These are phyloP conservation scores for Heliconius ethilla DNA, from an alignment of 2,888 invertebrate genomes.

Conservation along the genomic window DNA sequence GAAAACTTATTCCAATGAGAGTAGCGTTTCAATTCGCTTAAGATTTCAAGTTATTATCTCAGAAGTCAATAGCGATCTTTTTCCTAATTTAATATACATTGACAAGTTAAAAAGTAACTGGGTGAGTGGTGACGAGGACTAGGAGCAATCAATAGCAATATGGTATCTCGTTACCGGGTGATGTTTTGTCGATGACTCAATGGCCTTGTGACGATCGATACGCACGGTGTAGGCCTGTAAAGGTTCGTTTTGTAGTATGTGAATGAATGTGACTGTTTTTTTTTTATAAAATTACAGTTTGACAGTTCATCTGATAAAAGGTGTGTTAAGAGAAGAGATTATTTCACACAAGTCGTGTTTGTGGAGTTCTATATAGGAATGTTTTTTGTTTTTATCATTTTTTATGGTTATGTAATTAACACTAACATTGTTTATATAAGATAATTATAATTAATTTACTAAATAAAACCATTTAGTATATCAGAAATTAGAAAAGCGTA, in stretches of 20 bases:
- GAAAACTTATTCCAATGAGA: constrained; percentile 36
- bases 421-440: no score
- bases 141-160: constrained; percentile 45
- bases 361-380: not conserved
- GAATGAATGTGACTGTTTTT: constrained; percentile 32
- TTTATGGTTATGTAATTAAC: no score
- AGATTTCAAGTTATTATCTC: not conserved
- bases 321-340: not conserved
- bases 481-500: not conserved
- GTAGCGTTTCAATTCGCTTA: constrained; percentile 17
- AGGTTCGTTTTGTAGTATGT: constrained; percentile 32
- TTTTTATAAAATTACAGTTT: constrained; percentile 8
- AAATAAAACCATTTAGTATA: not conserved
- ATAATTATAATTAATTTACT: not conserved
- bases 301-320: constrained; percentile 10
- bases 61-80: constrained; percentile 14
- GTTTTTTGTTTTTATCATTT: not conserved
- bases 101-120: constrained; percentile 33
- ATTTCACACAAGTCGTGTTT: not conserved
- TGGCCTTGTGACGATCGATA: constrained; percentile 52
- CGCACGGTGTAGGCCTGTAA: constrained; percentile 53
- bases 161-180: constrained; percentile 45
- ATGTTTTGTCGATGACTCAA: constrained; percentile 52
- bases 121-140: constrained; percentile 28
- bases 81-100: constrained; percentile 38